Evolutionary conservation across 2,113 vertebrate genomes (phyloP), one percentile per base, ranked within the genome.

Genomic region (Lycaon pictus): DNA sequence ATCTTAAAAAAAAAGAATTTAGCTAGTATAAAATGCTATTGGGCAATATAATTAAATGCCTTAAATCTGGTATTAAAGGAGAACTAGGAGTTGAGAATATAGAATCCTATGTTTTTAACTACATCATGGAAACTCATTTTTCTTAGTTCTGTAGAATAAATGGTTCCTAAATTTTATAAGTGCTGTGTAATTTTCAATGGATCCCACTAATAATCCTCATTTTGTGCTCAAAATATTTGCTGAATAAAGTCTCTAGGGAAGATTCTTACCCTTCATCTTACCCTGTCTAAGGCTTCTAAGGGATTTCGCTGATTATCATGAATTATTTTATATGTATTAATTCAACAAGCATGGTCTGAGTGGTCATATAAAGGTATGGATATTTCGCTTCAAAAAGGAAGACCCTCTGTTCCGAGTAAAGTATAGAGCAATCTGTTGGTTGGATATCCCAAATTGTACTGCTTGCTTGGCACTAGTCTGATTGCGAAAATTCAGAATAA

Each of bases 161-260:
- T 15, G 48, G 74, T 77, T 17, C 0, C 11, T 65, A 56, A 62
- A 63, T 89, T 96, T 96, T 88, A 6, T 55, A 90, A 88, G 51
- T 69, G 72, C 7, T 65, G 27, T 60, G 2, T 25, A 87, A 37
- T 69, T 93, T 93, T 3, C 2, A 95, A 1, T 84, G 7, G 16
- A 55, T 56, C 6, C n/a, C 11, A 74, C 67, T 90, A 67, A 86
- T 9, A 20, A 0, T 43, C 17, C 2, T 93, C 8, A 84, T 94
- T 97, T 93, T 95, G 17, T 60, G 88, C 22, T 96, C 77, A 90
- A 97, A 80, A 69, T 88, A 85, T 65, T 93, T 95, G 48, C 51
- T 82, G 3, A 91, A 83, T 83, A 65, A 93, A 87, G 3, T 6
- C 77, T 72, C 22, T 2, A 58, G 32, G 25, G 7, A 65, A 60